Conservation (phyloP, 2,113 vertebrate genomes). For the Hiodon alosoides region DNA sequence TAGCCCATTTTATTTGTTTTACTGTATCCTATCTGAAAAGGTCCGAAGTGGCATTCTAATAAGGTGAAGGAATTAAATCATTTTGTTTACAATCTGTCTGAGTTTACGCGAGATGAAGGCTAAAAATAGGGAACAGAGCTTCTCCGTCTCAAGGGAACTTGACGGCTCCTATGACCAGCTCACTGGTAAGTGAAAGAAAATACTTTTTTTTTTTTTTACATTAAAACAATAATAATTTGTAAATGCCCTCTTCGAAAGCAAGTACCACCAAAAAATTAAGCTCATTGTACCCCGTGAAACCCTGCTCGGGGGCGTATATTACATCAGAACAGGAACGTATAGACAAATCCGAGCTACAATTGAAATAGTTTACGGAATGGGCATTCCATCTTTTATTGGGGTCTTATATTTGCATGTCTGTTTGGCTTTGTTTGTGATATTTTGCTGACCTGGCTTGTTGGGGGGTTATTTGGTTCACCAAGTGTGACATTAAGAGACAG, state of each 20-base stretch:
- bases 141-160: conserved; percentile 90
- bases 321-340: neutral
- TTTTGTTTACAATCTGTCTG: neutral
- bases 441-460: conserved; percentile 46
- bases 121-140: conserved; percentile 81
- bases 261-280: neutral
- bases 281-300: neutral
- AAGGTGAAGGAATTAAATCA: neutral
- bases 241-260: neutral
- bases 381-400: conserved; percentile 30
- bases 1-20: neutral
- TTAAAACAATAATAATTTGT: conserved; percentile 43
- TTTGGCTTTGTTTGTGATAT: conserved; percentile 2
- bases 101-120: conserved; percentile 68
- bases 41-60: neutral
- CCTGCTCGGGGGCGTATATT: neutral
- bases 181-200: conserved; percentile 73
- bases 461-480: neutral
- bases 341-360: neutral
- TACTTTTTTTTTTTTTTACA: conserved; percentile 11
- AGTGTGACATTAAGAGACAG: neutral
- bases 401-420: conserved; percentile 29
- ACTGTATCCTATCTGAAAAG: neutral
- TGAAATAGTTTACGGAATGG: neutral
- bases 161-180: conserved; percentile 93